phyloP scores from a whole-genome alignment of 2,888 invertebrate species.

The Allacma fusca region DNA sequence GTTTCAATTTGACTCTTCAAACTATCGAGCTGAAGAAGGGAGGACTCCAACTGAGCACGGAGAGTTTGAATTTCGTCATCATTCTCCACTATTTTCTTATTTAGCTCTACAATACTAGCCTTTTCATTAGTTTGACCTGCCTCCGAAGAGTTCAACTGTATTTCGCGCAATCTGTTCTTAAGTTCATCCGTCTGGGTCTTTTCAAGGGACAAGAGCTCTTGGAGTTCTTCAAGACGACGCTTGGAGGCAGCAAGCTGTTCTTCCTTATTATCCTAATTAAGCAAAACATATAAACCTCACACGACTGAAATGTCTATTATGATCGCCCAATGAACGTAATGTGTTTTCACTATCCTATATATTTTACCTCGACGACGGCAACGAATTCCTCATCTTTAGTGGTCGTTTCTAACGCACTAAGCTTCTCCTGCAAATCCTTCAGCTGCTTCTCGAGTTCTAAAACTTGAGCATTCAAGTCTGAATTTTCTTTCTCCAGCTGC shows the following conservation, averaged over 20 bases:
- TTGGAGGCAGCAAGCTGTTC: neutral
- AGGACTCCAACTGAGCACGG: conserved; percentile 18
- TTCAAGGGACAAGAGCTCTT: conserved; percentile 24
- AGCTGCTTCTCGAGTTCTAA: neutral
- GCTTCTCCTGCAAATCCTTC: neutral
- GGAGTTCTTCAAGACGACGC: conserved; percentile 1
- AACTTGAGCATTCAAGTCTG: neutral
- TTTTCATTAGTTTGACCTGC: neutral
- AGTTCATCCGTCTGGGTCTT: conserved; percentile 19
- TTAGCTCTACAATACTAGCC: neutral
- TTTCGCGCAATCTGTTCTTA: conserved; percentile 17
- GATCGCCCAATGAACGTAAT: too few relatives aligned
- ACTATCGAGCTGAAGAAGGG: neutral
- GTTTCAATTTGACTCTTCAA: neutral
- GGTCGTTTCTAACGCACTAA: neutral
- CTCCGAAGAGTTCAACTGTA: neutral
- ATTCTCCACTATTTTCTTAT: conserved; percentile 14
- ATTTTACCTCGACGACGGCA: too few relatives aligned
- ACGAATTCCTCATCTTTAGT: neutral
- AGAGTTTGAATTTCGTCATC: conserved; percentile 14
- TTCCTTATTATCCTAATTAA: neutral
- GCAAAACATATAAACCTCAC: too few relatives aligned
- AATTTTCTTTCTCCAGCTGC: neutral
- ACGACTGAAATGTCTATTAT: too few relatives aligned
- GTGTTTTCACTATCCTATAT: too few relatives aligned